These are phyloP conservation scores for Paramuricea clavata DNA, from an alignment of 92 coral and sea anemone species.

Conservation along the genomic window DNA sequence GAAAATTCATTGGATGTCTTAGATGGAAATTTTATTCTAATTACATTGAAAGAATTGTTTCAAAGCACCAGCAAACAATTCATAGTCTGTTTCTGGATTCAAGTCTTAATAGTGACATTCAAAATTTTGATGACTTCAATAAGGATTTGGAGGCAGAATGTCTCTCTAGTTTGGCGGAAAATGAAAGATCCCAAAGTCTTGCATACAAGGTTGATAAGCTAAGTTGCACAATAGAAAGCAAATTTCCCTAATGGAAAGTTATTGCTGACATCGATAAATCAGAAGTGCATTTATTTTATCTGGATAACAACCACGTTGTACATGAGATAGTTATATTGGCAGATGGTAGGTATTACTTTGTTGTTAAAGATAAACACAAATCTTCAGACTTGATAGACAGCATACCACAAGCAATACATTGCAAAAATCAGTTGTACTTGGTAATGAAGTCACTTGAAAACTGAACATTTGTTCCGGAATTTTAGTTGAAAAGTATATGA, in stretches of 20 bases:
- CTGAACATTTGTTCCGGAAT: no score
- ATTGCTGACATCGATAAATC: not conserved
- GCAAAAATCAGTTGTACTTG: not conserved
- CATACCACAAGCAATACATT: not conserved
- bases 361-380: not conserved
- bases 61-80: not conserved
- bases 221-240: not conserved
- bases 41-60: conserved; percentile 15
- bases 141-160: conserved; percentile 3
- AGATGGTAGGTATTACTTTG: not conserved
- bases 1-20: no score
- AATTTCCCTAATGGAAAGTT: conserved; percentile 30
- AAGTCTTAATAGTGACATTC: not conserved
- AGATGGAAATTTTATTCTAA: no score
- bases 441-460: no score
- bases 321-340: not conserved
- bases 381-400: not conserved
- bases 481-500: not conserved
- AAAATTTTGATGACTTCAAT: not conserved
- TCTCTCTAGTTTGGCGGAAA: not conserved
- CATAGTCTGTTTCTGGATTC: not conserved
- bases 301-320: not conserved
- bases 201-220: not conserved
- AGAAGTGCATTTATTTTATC: not conserved
- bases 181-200: conserved; percentile 7